Evolutionary conservation across 2,797 vertebrate genomes (phyloP), one percentile per base, ranked within the genome.

Genomic region (Acrossocheilus wenchowensis): DNA sequence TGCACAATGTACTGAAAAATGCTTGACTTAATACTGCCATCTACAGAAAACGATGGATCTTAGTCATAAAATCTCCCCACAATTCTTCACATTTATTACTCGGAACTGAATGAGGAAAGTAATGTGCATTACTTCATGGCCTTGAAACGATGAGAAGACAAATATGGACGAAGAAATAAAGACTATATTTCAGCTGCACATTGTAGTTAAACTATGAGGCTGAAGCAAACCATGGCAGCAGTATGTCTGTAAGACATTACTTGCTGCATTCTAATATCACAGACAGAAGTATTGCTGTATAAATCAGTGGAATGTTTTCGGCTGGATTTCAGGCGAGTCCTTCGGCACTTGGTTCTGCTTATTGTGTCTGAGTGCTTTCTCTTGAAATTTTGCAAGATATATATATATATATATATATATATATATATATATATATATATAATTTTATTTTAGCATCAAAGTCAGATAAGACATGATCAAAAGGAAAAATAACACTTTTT

Each of bases 11-110:
- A 88, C 88, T 66, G 80, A 91, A 81, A 92, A 74, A 87, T 92
- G 92, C 89, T 89, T 93, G 91, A 95, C 95, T 95, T 93, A 94
- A 95, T 95, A 95, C 95, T 96, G 95, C 96, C 95, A 96, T 95
- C 96, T 96, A 96, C 95, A 94, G 95, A 95, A 92, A 74, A 78
- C 87, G 85, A 64, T 72, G 68, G 79, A 83, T 85, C 82, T 87
- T 79, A 34, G 85, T 79, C 87, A 83, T 84, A 72, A 26, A 84
- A 83, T 34, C 73, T 82, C 23, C 43, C 57, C 26, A 60, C 36
- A 81, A 39, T 86, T 77, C 60, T 75, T 84, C 45, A 79, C 36
- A 84, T 87, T 79, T 84, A 82, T 81, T 74, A 83, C 69, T 57
- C 36, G 34, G 77, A 36, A 84, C 62, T 60, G 81, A 82, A 69